phyloP scores from a whole-genome alignment of 1,140 invertebrate genomes.

The fruit fly (Drosophila melanogaster) region Release_6_plus_ISO1_MT NT_033777.3:26172001-26172500 shows the following conservation, averaged over 20 bases:
- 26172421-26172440: slow-evolving; percentile 44
- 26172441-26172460: slow-evolving; percentile 47
- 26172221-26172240: too few relatives aligned
- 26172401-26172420: slow-evolving; percentile 61
- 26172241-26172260: too few relatives aligned
- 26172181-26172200: background rate
- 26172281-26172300: too few relatives aligned
- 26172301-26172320: background rate
- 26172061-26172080: slow-evolving; percentile 47
- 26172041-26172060: background rate
- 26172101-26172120: slow-evolving; percentile 6
- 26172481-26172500: slow-evolving; percentile 42
- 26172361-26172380: slow-evolving; percentile 34
- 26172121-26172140: background rate
- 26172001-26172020: slow-evolving; percentile 49
- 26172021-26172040: slow-evolving; percentile 32
- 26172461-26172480: slow-evolving; percentile 43
- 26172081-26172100: slow-evolving; percentile 48
- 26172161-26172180: too few relatives aligned
- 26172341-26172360: slow-evolving; percentile 42
- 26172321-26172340: slow-evolving; percentile 7
- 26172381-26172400: slow-evolving; percentile 50
- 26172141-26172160: background rate
- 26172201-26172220: too few relatives aligned
- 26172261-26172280: too few relatives aligned